Percentiles rank a stretch among this genome's conserved stretches.
Conservation (phyloP, 1,140 invertebrate species). For the Bursaphelenchus mucronatus region DNA sequence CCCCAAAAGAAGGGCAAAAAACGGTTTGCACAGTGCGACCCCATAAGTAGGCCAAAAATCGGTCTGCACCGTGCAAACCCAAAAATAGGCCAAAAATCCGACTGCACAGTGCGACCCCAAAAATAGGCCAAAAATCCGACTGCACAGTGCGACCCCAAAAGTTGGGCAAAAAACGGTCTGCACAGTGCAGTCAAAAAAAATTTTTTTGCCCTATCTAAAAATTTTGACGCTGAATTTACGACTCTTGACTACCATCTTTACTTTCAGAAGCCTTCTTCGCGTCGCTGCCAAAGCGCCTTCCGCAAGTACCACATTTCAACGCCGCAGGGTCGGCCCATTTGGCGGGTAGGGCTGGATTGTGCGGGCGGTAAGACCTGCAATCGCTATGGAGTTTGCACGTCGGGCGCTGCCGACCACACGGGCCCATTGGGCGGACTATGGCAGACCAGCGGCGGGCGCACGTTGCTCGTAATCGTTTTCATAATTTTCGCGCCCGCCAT, state of each 20-base stretch:
- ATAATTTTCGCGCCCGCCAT: constrained; percentile 21
- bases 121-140: too few relatives aligned
- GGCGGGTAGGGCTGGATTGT: constrained; percentile 57
- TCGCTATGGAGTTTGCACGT: constrained; percentile 55
- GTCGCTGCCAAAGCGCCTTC: constrained; percentile 59
- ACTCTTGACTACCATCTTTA: background rate
- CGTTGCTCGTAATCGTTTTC: constrained; percentile 25
- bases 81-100: too few relatives aligned
- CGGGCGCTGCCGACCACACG: constrained; percentile 20
- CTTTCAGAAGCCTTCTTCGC: constrained; percentile 57
- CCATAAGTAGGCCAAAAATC: too few relatives aligned
- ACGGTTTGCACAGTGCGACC: too few relatives aligned
- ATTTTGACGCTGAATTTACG: background rate
- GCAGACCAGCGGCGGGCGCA: constrained; percentile 5
- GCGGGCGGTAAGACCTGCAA: constrained; percentile 61
- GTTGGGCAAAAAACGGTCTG: background rate
- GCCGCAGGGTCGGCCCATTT: constrained; percentile 54
- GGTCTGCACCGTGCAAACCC: too few relatives aligned
- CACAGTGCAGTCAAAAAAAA: background rate
- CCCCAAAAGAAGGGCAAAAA: too few relatives aligned
- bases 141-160: background rate
- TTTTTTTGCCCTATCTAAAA: background rate
- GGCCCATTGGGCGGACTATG: constrained; percentile 16
- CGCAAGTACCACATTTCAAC: constrained; percentile 56
- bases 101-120: too few relatives aligned